Evolutionary conservation across 2,113 vertebrate species (phyloP).

Genomic region (Ahaetulla prasina): DNA sequence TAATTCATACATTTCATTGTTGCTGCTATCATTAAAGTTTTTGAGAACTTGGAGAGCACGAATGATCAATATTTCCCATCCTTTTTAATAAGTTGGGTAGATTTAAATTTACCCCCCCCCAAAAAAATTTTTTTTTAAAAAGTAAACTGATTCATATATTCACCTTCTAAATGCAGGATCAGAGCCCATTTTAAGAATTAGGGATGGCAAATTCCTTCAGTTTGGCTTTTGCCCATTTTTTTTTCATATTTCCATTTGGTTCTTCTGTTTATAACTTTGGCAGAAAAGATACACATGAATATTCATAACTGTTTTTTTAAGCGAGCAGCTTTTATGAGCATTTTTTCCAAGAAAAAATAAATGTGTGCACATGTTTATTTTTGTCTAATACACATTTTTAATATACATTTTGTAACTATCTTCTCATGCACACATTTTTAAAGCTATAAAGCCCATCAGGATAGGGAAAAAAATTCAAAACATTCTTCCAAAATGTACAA

Average conservation of each 20-base stretch:
- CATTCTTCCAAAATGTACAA: background rate
- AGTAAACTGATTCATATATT: background rate
- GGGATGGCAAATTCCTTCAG: background rate
- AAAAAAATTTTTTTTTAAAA: too few species aligned
- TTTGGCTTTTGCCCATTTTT: background rate
- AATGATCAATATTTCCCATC: background rate
- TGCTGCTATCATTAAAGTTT: background rate
- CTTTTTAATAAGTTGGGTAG: background rate
- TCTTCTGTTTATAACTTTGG: background rate
- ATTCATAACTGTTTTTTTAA: background rate
- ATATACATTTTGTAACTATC: background rate
- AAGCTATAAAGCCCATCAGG: background rate
- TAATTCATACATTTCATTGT: background rate
- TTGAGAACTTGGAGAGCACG: background rate
- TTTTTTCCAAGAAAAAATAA: background rate
- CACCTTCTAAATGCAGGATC: background rate
- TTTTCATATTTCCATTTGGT: background rate
- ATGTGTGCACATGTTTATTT: background rate
- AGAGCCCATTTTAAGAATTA: background rate
- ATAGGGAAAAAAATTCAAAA: background rate
- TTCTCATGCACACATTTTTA: background rate
- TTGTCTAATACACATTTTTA: background rate
- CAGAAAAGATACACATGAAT: background rate
- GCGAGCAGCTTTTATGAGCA: background rate
- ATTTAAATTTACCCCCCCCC: background rate